These are phyloP conservation scores for Drosophila neutralis DNA, from an alignment of 2,888 invertebrate species.

Conservation along the genomic window DNA sequence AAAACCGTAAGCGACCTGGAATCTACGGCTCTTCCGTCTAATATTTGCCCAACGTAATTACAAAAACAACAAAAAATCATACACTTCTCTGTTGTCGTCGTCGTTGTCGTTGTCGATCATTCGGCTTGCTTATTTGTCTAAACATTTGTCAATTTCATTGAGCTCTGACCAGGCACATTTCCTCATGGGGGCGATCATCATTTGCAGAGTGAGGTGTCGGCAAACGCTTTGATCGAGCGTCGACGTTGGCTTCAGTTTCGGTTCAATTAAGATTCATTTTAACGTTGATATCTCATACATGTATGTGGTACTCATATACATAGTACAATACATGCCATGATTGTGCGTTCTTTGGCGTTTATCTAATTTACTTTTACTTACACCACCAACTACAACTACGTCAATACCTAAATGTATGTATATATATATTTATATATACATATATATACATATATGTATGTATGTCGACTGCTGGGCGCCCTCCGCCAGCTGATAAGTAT, in stretches of 20 bases:
- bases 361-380: conserved; percentile 79
- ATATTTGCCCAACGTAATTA: conserved; percentile 76
- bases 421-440: not conserved
- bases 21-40: conserved; percentile 27
- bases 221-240: conserved; percentile 61
- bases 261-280: conserved; percentile 78
- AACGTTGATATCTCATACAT: conserved; percentile 47
- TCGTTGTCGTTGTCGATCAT: conserved; percentile 53
- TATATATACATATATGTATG: not conserved
- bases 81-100: conserved; percentile 5
- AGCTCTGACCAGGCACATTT: conserved; percentile 76
- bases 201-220: conserved; percentile 37
- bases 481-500: conserved; percentile 56
- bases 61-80: conserved; percentile 61
- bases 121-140: conserved; percentile 76
- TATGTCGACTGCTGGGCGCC: conserved; percentile 60
- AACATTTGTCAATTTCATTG: conserved; percentile 80
- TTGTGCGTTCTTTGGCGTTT: conserved; percentile 71
- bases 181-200: conserved; percentile 52
- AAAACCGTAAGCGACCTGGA: conserved; percentile 64
- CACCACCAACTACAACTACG: conserved; percentile 45
- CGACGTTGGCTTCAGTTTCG: conserved; percentile 53
- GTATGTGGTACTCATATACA: conserved; percentile 25
- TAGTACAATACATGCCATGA: conserved; percentile 58
- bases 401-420: not conserved